Conservation (phyloP, 2,113 vertebrate genomes). For the Ageneiosus marmoratus region DNA sequence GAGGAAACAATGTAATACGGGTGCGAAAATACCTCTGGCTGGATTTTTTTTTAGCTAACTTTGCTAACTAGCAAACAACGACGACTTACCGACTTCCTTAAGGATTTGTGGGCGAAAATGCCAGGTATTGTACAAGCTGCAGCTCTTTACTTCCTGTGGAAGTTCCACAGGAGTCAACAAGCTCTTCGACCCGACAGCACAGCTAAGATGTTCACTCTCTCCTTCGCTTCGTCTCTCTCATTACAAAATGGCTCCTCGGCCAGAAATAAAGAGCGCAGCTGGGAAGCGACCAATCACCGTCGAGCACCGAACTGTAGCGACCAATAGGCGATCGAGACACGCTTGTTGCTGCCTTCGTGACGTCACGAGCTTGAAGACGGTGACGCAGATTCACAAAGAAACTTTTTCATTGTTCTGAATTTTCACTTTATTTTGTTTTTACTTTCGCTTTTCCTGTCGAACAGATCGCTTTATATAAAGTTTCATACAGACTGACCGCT, state of each 20-base stretch:
- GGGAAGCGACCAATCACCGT: conserved; percentile 62
- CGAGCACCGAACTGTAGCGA: background rate
- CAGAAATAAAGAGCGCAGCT: conserved; percentile 56
- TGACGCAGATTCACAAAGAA: background rate
- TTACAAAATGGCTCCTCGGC: conserved; percentile 76
- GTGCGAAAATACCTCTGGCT: background rate
- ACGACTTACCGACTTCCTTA: conserved; percentile 75
- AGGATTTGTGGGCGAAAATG: conserved; percentile 59
- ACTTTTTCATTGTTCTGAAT: background rate
- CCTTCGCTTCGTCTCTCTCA: conserved; percentile 63
- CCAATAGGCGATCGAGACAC: conserved; percentile 62
- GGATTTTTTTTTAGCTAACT: background rate
- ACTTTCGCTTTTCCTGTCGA: background rate
- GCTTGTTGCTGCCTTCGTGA: conserved; percentile 67
- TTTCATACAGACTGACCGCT: background rate
- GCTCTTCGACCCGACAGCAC: conserved; percentile 41
- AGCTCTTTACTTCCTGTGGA: conserved; percentile 48
- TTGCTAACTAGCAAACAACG: background rate
- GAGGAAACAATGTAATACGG: background rate
- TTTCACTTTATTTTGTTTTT: background rate
- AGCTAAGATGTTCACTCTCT: conserved; percentile 9
- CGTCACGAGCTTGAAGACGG: conserved; percentile 19
- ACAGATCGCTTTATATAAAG: background rate
- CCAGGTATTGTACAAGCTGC: conserved; percentile 9
- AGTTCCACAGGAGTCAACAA: conserved; percentile 57